Evolutionary conservation across 1,140 invertebrate genomes (phyloP).

Genomic region (Lordiphosa collinella): DNA sequence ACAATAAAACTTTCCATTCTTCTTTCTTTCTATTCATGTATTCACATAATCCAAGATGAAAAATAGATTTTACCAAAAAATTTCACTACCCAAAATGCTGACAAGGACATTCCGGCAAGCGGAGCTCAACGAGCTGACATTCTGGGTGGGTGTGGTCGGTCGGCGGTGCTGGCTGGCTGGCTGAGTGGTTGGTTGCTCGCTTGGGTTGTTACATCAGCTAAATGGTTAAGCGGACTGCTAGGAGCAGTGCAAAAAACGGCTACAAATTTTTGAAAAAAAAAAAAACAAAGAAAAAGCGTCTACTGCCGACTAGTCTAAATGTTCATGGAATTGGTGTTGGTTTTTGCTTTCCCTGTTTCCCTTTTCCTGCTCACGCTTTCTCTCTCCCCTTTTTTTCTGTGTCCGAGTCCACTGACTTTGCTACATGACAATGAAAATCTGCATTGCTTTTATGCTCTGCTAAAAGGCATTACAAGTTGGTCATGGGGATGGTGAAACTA

Average conservation of each 20-base stretch:
- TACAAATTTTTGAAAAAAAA: slow-evolving; percentile 59
- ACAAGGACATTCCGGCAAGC: slow-evolving; percentile 57
- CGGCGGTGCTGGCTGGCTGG: slow-evolving; percentile 8
- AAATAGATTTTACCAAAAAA: slow-evolving; percentile 72
- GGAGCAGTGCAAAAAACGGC: slow-evolving; percentile 35
- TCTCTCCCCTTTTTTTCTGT: slow-evolving; percentile 1
- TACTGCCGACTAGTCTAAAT: slow-evolving; percentile 50
- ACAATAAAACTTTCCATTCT: slow-evolving; percentile 69
- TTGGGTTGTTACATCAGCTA: slow-evolving; percentile 72
- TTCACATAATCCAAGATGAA: slow-evolving; percentile 76
- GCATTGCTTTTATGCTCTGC: slow-evolving; percentile 40
- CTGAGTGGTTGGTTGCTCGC: slow-evolving; percentile 37
- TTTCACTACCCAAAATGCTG: slow-evolving; percentile 74
- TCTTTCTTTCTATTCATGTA: slow-evolving; percentile 62
- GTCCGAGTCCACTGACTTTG: slow-evolving; percentile 56
- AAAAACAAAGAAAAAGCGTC: slow-evolving; percentile 23
- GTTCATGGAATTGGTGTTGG: slow-evolving; percentile 52
- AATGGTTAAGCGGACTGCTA: slow-evolving; percentile 71
- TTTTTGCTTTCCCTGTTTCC: slow-evolving; percentile 41
- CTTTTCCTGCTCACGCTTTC: slow-evolving; percentile 15
- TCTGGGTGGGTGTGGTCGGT: slow-evolving; percentile 1
- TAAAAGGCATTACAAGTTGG: not conserved
- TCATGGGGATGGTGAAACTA: not conserved
- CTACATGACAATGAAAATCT: slow-evolving; percentile 75
- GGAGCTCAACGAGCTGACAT: slow-evolving; percentile 22